These are phyloP conservation scores for Boleophthalmus pectinirostris DNA, from an alignment of 2,113 vertebrate species.

Conservation along the genomic window DNA sequence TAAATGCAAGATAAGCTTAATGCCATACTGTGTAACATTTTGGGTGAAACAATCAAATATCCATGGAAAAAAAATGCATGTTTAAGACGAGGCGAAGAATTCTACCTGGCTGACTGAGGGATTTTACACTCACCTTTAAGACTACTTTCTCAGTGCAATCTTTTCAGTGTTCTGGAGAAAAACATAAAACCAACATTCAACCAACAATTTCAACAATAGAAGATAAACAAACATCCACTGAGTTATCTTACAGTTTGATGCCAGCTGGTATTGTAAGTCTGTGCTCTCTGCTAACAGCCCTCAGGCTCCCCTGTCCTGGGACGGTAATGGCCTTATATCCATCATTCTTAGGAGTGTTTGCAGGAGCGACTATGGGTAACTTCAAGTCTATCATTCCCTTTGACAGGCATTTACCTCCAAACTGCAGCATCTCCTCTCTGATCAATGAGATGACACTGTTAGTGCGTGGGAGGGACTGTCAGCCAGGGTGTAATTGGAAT, in stretches of 20 bases:
- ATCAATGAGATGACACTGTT: conserved; percentile 67
- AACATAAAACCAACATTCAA: too few relatives aligned
- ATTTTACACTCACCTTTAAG: too few relatives aligned
- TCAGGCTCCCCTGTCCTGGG: conserved; percentile 37
- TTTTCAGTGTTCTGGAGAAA: too few relatives aligned
- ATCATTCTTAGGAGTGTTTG: conserved; percentile 67
- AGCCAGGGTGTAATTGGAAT: conserved; percentile 2
- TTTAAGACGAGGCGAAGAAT: too few relatives aligned
- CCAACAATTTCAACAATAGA: background rate
- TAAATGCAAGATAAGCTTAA: too few relatives aligned
- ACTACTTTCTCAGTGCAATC: too few relatives aligned
- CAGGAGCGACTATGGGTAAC: conserved; percentile 62
- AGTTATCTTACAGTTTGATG: conserved; percentile 14
- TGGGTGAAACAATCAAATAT: too few relatives aligned
- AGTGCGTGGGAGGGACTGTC: conserved; percentile 44
- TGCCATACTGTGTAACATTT: too few relatives aligned
- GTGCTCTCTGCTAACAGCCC: conserved; percentile 19
- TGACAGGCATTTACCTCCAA: conserved; percentile 72
- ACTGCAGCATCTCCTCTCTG: conserved; percentile 54
- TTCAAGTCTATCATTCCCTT: conserved; percentile 64
- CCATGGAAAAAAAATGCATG: too few relatives aligned
- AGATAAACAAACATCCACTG: background rate
- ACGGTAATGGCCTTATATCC: conserved; percentile 59
- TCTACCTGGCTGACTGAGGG: too few relatives aligned
- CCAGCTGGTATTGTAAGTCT: conserved; percentile 18